Conservation (phyloP, 1,140 invertebrate species). For the Asobara japonica region DNA sequence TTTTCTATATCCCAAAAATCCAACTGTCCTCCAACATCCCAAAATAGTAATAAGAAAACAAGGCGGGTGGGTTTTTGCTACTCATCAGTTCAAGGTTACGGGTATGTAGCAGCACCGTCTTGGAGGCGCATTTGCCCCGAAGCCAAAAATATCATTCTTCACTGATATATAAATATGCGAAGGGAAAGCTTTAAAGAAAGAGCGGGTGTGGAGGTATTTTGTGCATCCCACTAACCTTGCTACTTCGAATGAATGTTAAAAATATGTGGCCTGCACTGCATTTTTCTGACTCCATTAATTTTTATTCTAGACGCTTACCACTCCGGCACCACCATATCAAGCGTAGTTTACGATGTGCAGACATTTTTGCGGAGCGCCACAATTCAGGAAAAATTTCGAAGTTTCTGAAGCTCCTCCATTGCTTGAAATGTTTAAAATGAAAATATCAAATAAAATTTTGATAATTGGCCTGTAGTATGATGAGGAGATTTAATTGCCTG, state of each 20-base stretch:
- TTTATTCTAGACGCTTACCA: not conserved
- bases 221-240: constrained; percentile 50
- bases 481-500: too few species aligned
- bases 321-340: not conserved
- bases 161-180: constrained; percentile 49
- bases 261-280: constrained; percentile 15
- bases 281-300: not conserved
- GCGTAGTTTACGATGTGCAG: not conserved
- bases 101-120: constrained; percentile 35
- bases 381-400: not conserved
- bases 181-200: constrained; percentile 27
- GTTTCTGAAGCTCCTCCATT: not conserved
- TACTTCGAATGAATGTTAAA: constrained; percentile 16
- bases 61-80: constrained; percentile 10
- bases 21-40: constrained; percentile 26
- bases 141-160: constrained; percentile 50
- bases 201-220: constrained; percentile 32
- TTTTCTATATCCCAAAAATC: not conserved
- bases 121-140: not conserved
- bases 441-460: constrained; percentile 22
- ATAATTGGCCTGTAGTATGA: constrained; percentile 49
- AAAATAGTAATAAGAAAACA: constrained; percentile 48
- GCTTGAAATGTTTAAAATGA: not conserved
- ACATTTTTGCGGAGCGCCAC: not conserved
- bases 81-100: constrained; percentile 62